Evolutionary conservation across 2,888 invertebrate genomes (phyloP), one percentile per base, ranked within the genome.

Genomic region (Synanthedon tipuliformis): DNA sequence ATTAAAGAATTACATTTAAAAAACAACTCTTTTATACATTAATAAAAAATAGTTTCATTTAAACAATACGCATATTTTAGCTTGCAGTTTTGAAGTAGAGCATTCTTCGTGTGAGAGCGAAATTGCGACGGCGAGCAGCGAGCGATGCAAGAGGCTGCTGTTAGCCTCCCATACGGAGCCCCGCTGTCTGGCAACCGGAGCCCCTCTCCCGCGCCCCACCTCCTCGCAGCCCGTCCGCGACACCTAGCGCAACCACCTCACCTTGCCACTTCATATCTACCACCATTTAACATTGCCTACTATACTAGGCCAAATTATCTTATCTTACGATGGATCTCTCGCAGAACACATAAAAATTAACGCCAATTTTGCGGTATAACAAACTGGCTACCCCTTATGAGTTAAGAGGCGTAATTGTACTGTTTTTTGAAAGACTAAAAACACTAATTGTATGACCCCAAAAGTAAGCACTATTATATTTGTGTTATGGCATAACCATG

Each of bases 121-220:
- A 34, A 34, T 34, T 77, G 84, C 84, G 79, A 75, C 79, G 78
- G 75, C 76, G 81, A 78, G 72, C 71, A 69, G 66, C 64, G 72
- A 70, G 69, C 79, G 75, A 66, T 82, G 86, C 81, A 82, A 82
- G 81, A 85, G 81, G 84, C 76, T 84, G 83, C 73, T 81, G 81
- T 66, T 82, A 75, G 81, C 84, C 83, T 83, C 86, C 88, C 87
- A 83, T 72, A 76, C 80, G 88, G 88, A 87, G 88, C 88, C 88
- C 80, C 88, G 88, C 88, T 88, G 88, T 88, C 88, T 88, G 87
- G 82, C 84, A 73, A 79, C 73, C 74, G 70, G 62, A 67, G 68
- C 69, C 67, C 70, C 64, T 66, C 64, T 57, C 58, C 59, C 65
- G 61, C 61, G 62, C 60, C 53, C 56, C 58, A 50, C 52, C 54